Base-by-base conservation (phyloP, 2,113 vertebrate genomes). In the Caracal caracal region DNA sequence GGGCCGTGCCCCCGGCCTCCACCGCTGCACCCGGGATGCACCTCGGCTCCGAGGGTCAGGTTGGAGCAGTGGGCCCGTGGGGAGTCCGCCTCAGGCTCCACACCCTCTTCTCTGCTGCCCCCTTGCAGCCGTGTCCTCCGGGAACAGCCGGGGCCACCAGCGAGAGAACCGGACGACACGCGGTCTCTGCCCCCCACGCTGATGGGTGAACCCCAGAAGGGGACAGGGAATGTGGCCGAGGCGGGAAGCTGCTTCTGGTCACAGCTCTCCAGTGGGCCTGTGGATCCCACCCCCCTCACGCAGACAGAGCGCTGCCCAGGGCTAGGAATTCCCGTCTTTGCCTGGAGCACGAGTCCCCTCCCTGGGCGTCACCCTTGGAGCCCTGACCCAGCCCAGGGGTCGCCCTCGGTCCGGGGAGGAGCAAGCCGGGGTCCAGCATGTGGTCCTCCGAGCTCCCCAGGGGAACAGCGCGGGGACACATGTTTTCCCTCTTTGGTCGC, bases 21-120 rank as follows among this genome's bases (percentile, higher is more conserved):
- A 6, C 71, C 22, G 15, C 65, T 17, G 11, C 22, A 8, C 22
- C 37, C 0, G 5, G 37, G 70, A 5, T 0, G 11, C 5, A 10
- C 22, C 37, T 43, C 24, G 37, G 11, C 24, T 1, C 71, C 24
- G 37, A 26, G 71, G 22, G 10, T 73, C 37, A 7, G 37, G 71
- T 5, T 22, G 20, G 35, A 11, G 35, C 10, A 1, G 68, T 0
- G 10, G 10, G 19, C 10, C 0, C 11, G 10, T 26, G 20, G 20
- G 68, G 37, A 1, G 51, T 53, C 51, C 16, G 35, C 11, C 22
- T 24, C 22, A 12, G 37, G 3, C 71, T 43, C 11, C 0, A 37
- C 71, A 26, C 37, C 37, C 12, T 26, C 37, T 1, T 11, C n/a
- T 35, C n/a, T 10, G 35, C 68, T 11, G 35, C 35, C 35, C 37